Percentiles rank a stretch among this genome's conserved stretches.
Evolutionary conservation across 1,140 invertebrate genomes (phyloP).

Genomic region (Saccostrea cuccullata): DNA sequence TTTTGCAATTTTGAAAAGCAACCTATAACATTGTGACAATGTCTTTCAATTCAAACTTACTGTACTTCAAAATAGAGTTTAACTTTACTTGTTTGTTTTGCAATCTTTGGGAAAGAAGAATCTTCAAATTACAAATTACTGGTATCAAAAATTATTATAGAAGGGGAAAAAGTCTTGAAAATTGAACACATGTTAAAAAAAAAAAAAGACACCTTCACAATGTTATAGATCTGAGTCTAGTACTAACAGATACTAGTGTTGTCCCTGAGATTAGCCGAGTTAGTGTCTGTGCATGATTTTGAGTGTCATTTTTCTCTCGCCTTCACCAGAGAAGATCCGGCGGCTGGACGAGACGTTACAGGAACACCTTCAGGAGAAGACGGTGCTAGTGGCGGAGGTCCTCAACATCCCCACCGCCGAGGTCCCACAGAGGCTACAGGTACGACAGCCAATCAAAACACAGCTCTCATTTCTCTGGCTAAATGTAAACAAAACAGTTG

Average conservation of each 20-base stretch:
- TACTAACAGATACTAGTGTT: slow-evolving; percentile 12
- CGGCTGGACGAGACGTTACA: slow-evolving; percentile 53
- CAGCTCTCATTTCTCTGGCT: too few relatives aligned
- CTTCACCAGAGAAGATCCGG: slow-evolving; percentile 39
- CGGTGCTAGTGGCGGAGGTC: slow-evolving; percentile 56
- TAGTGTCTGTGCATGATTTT: slow-evolving; percentile 26
- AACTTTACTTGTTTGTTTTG: background rate
- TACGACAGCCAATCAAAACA: background rate
- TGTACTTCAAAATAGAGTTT: background rate
- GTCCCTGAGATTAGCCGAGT: background rate
- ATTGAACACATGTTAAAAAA: background rate
- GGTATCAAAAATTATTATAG: slow-evolving; percentile 22
- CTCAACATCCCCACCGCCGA: slow-evolving; percentile 41
- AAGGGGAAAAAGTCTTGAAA: background rate
- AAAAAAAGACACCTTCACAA: slow-evolving; percentile 15
- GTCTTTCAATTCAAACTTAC: background rate
- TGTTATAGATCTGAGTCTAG: slow-evolving; percentile 14
- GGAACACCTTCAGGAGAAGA: slow-evolving; percentile 54
- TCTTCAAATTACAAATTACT: slow-evolving; percentile 32
- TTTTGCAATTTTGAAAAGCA: slow-evolving; percentile 42
- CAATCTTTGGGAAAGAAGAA: background rate
- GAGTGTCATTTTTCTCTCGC: slow-evolving; percentile 34
- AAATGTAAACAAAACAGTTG: too few relatives aligned
- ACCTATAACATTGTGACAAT: slow-evolving; percentile 42
- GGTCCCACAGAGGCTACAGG: slow-evolving; percentile 30